Conservation (phyloP, 2,797 vertebrate genomes). For the Sebastes trivittatus region DNA sequence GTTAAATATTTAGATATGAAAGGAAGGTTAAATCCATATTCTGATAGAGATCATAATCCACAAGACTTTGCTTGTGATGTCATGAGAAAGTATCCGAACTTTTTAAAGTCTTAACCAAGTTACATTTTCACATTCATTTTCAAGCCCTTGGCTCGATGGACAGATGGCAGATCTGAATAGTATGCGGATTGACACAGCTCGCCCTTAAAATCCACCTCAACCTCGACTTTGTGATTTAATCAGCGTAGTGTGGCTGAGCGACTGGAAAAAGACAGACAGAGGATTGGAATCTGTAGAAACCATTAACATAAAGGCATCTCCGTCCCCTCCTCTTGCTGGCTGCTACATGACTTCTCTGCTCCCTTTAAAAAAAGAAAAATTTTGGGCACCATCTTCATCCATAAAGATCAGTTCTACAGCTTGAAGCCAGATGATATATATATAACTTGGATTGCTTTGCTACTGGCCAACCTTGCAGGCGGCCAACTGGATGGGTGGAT, state of each 20-base stretch:
- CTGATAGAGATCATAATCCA: background rate
- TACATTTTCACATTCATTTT: slow-evolving; percentile 5
- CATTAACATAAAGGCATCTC: slow-evolving; percentile 77
- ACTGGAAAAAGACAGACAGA: slow-evolving; percentile 67
- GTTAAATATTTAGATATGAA: background rate
- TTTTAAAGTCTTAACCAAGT: background rate
- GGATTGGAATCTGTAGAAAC: slow-evolving; percentile 75
- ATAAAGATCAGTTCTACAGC: slow-evolving; percentile 64
- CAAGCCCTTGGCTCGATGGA: background rate
- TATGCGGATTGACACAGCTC: slow-evolving; percentile 41
- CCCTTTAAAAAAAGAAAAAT: slow-evolving; percentile 2
- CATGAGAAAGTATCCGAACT: slow-evolving; percentile 5
- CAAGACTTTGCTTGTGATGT: background rate
- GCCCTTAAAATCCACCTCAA: slow-evolving; percentile 50
- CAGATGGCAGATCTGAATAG: slow-evolving; percentile 17
- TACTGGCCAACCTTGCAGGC: slow-evolving; percentile 28
- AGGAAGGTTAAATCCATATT: background rate
- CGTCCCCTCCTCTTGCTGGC: slow-evolving; percentile 39
- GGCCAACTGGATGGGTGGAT: slow-evolving; percentile 9
- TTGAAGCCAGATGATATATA: slow-evolving; percentile 66
- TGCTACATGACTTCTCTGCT: slow-evolving; percentile 41
- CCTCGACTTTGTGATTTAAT: slow-evolving; percentile 59
- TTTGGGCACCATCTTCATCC: slow-evolving; percentile 53
- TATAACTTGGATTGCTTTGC: slow-evolving; percentile 55
- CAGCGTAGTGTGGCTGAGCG: slow-evolving; percentile 55